Evolutionary conservation across 1,140 invertebrate species (phyloP), one percentile per base, ranked within the genome.

Genomic region (Laodelphax striatellus): DNA sequence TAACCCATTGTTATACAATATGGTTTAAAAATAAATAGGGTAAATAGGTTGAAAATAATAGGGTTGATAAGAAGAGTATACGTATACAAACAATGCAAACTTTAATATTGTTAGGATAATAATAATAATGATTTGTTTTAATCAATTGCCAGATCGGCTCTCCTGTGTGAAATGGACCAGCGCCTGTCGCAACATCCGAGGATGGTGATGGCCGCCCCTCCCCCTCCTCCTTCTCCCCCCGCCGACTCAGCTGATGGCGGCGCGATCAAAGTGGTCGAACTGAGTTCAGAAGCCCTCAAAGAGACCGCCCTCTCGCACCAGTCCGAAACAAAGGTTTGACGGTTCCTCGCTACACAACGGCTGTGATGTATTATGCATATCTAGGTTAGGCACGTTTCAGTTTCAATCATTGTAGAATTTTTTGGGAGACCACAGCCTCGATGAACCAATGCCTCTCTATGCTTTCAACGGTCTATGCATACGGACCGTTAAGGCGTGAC

Each of bases 261-360:
- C 19, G 34, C 31, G 1, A 28, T 55, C 52, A 55, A 60, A 21
- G 21, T 55, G 13, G 43, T 60, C 13, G 63, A 64, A 17, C 11
- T 64, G 16, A 62, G 61, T 41, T 55, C 56, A 31, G 61, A 63
- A 31, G 60, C 58, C 19, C 24, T 64, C 5, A 64, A 66, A 52
- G 66, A 67, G 61, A 63, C 64, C 21, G 66, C 63, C 9, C 58
- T 64, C n/a, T 58, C 66, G 3, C 65, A 65, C 44, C 65, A 67
- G 22, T 61, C 65, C 31, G 66, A 67, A 65, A 67, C 66, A 14
- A 67, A 67, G 60, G 63, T 67, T 44, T 67, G 61, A 64, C 16
- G 13, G 11, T 34, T 59, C 44, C 34, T 38, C 34, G 10, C 8
- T 9, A 38, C 11, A 38, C 34, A 13, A 38, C 34, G 34, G 34